Evolutionary conservation across 37 sponge, comb jelly and placozoan genomes (phyloP).

Genomic region (Hexactinellida sp.): DNA sequence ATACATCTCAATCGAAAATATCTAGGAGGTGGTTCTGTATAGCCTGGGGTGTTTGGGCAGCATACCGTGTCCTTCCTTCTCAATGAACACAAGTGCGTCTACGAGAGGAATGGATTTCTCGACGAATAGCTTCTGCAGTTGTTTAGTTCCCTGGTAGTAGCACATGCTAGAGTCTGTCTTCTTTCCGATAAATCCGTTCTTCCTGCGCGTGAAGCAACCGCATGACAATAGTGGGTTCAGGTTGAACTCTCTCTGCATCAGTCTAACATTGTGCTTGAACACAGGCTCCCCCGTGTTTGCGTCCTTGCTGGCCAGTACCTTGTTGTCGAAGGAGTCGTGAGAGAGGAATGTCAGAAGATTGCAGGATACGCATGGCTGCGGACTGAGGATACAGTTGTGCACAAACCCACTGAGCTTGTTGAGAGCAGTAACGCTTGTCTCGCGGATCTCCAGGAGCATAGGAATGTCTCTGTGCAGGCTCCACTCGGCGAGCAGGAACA

Average conservation of each 20-base stretch:
- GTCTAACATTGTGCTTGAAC: background rate
- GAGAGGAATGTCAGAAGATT: background rate
- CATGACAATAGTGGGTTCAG: background rate
- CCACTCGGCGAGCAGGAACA: background rate
- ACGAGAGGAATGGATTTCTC: slow-evolving; percentile 10
- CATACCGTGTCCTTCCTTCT: background rate
- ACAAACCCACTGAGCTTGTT: background rate
- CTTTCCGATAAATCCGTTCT: background rate
- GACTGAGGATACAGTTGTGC: slow-evolving; percentile 1
- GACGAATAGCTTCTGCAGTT: background rate
- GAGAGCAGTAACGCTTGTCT: background rate
- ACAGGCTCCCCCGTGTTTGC: background rate
- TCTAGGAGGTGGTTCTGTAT: background rate
- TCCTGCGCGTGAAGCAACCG: background rate
- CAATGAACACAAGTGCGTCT: background rate
- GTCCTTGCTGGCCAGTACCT: background rate
- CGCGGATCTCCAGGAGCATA: background rate
- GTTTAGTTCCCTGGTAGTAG: slow-evolving; percentile 9
- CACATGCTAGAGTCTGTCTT: background rate
- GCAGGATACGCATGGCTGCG: background rate
- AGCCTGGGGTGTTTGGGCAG: background rate
- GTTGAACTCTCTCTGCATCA: background rate
- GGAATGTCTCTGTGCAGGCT: background rate
- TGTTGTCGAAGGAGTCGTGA: background rate
- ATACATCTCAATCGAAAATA: too few relatives aligned